Evolutionary conservation across 2,797 vertebrate species (phyloP), one percentile per base, ranked within the genome.

Genomic region (Oreortyx pictus): DNA sequence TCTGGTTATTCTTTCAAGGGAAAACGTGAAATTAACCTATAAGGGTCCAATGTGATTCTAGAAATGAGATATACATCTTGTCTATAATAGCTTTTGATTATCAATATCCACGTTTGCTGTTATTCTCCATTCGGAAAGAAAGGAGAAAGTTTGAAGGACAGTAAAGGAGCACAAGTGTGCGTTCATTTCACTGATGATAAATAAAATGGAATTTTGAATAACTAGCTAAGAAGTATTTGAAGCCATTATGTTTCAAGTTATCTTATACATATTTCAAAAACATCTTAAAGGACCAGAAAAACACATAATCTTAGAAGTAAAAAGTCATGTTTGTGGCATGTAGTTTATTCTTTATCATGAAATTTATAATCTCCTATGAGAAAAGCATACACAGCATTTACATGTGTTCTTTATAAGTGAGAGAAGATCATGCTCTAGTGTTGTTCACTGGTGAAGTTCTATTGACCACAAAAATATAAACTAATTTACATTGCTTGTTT

Each of bases 21-120:
- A 94, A 96, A 86, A 88, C 44, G 22, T 43, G 60, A 86, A 90
- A 95, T 77, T 91, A 94, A 89, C 78, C 81, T 81, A 56, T 4
- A 66, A 61, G 56, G 12, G 18, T 78, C 7, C 88, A 82, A 89
- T 85, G 47, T 62, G 62, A 82, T 94, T 93, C 66, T 31, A 89
- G 62, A 90, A 90, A 83, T 72, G 31, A 94, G 76, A 44, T 73
- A 29, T 25, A 47, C 11, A n/a, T 82, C 65, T 96, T 93, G 35
- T 31, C 29, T 85, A 11, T 70, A 95, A 82, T 85, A 44, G 35
- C 35, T 94, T 93, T 93, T 96, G 66, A 66, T 92, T 93, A 76
- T 87, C 37, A 56, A 52, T 75, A 78, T 73, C 44, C 56, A n/a
- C 62, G 24, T 80, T 92, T 75, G 49, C 41, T 75, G 43, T 68